Conservation (phyloP, 2,797 vertebrate species). For the Acanthornis magna region DNA sequence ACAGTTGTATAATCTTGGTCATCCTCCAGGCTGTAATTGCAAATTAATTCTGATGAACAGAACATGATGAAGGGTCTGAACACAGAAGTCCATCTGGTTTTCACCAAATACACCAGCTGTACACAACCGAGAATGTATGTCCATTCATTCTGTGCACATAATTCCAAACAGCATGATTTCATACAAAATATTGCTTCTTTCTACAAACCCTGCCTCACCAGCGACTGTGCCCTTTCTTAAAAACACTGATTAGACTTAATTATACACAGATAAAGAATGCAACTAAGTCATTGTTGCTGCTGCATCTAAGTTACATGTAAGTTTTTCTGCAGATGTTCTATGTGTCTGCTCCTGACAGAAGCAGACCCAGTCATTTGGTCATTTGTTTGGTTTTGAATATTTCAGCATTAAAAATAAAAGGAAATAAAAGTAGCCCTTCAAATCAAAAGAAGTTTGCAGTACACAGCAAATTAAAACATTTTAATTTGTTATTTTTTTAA, state of each 20-base stretch:
- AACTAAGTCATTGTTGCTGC: not conserved
- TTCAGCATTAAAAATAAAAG: not conserved
- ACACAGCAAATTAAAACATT: not conserved
- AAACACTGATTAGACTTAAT: not conserved
- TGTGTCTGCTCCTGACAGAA: not conserved
- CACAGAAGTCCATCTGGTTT: conserved; percentile 36
- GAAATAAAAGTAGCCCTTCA: not conserved
- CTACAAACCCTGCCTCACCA: not conserved
- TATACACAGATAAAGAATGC: not conserved
- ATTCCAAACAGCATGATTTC: not conserved
- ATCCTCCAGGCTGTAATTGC: not conserved
- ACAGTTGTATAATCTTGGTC: not conserved
- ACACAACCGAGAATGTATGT: not conserved
- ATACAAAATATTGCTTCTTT: conserved; percentile 5
- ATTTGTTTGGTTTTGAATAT: not conserved
- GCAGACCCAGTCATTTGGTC: not conserved
- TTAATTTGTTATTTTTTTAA: not conserved
- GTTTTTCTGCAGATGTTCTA: not conserved
- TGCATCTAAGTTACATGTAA: not conserved
- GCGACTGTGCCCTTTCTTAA: not conserved
- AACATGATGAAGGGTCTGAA: not conserved
- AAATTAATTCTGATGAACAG: conserved; percentile 18
- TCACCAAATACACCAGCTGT: conserved; percentile 17
- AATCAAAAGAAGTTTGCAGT: not conserved
- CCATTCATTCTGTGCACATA: not conserved